phyloP scores from a whole-genome alignment of 2,797 vertebrate species.

The Bradypus variegatus region DNA sequence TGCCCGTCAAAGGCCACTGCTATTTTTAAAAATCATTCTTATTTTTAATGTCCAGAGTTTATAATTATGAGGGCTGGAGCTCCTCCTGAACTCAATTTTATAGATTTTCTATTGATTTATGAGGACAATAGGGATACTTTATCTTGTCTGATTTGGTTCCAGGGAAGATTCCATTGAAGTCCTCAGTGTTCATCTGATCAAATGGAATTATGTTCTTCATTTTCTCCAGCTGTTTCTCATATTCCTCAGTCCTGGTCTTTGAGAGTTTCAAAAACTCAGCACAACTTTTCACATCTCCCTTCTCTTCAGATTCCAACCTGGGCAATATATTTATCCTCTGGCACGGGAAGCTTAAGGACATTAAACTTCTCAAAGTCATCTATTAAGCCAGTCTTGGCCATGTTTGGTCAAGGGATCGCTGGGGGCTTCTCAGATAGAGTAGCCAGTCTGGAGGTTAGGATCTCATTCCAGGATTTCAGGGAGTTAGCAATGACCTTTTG shows the following conservation, averaged over 20 bases:
- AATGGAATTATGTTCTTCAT: slow-evolving; percentile 86
- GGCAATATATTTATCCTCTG: slow-evolving; percentile 78
- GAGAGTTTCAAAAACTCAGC: slow-evolving; percentile 80
- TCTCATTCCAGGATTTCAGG: slow-evolving; percentile 86
- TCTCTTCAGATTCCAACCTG: background rate
- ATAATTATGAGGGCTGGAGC: background rate
- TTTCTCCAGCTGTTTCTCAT: slow-evolving; percentile 83
- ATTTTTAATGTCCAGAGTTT: slow-evolving; percentile 49
- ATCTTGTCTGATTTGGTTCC: slow-evolving; percentile 87
- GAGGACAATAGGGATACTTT: background rate
- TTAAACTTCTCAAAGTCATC: slow-evolving; percentile 90
- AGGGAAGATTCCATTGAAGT: slow-evolving; percentile 80
- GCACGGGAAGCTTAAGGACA: slow-evolving; percentile 80
- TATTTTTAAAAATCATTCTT: slow-evolving; percentile 49
- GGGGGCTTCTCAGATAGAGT: slow-evolving; percentile 81
- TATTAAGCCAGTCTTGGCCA: slow-evolving; percentile 83
- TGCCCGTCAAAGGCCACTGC: background rate
- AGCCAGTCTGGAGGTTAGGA: slow-evolving; percentile 79
- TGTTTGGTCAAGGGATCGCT: slow-evolving; percentile 77
- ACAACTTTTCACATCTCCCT: slow-evolving; percentile 60
- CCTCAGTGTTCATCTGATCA: slow-evolving; percentile 87
- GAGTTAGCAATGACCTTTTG: slow-evolving; percentile 85
- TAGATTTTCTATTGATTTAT: background rate
- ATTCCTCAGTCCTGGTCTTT: slow-evolving; percentile 78
- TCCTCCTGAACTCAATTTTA: background rate